Evolutionary conservation across 2,888 invertebrate genomes (phyloP), one percentile per base, ranked within the genome.

Genomic region (Cabera pusaria): DNA sequence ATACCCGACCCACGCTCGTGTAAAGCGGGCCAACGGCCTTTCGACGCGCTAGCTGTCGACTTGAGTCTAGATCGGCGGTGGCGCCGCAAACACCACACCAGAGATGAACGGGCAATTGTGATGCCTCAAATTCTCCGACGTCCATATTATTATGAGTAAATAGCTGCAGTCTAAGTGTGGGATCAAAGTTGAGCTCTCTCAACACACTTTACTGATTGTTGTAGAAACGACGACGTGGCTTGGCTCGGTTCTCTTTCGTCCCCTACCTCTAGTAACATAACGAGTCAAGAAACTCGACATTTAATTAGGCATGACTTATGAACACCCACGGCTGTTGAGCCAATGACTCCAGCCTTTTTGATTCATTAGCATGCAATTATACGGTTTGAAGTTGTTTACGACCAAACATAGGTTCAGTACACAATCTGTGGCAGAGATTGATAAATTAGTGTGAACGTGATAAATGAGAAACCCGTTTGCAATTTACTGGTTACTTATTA

Each of bases 271-370:
- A 52, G 53, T 52, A 54, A 55, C 57, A 59, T 57, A 60, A 48
- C 54, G 60, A 77, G 80, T 81, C 77, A 77, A 82, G 74, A 76
- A 81, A 78, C 80, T 78, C 78, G 72, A 64, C 71, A 73, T 79
- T 82, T 77, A 81, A 84, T 84, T 80, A 81, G 68, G 68, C 69
- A 69, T 79, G 77, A 83, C 75, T 80, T 81, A 80, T 73, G 75
- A 73, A 74, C 75, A 74, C 81, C 78, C 72, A 78, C 79, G 64
- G 62, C 56, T 59, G 52, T 56, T 65, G 58, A 78, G 75, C 66
- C 78, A 76, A 75, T 74, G 80, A 77, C 79, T 82, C 65, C 70
- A 75, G 69, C 57, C 67, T 72, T 71, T 70, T 80, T 79, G 74
- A 78, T 79, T 78, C 64, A 77, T 78, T 77, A 72, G 60, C 68